phyloP scores from a whole-genome alignment of 2,888 invertebrate genomes.

The Rhingia campestris region DNA sequence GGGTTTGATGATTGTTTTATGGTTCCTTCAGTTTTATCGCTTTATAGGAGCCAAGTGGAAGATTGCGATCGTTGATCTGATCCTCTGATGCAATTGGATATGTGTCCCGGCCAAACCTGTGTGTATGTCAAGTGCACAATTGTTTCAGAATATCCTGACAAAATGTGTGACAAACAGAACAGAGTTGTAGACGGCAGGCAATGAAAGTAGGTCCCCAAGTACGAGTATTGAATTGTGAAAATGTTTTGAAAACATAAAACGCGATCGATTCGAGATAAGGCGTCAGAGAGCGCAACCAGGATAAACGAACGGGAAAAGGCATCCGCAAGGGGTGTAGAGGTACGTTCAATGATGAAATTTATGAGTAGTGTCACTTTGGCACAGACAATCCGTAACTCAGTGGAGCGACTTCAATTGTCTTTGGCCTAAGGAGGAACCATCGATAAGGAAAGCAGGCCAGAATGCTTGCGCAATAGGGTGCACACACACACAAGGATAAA shows the following conservation, averaged over 20 bases:
- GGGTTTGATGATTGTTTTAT: slow-evolving; percentile 48
- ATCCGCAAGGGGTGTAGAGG: slow-evolving; percentile 26
- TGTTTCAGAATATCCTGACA: slow-evolving; percentile 54
- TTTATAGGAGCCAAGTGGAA: slow-evolving; percentile 67
- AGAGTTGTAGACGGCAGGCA: slow-evolving; percentile 7
- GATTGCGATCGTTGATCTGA: slow-evolving; percentile 64
- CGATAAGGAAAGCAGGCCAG: background rate
- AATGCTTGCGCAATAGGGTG: slow-evolving; percentile 17
- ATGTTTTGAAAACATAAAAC: slow-evolving; percentile 69
- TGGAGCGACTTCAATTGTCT: slow-evolving; percentile 51
- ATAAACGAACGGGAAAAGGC: slow-evolving; percentile 37
- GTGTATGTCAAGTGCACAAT: slow-evolving; percentile 64
- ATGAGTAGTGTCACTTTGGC: slow-evolving; percentile 70
- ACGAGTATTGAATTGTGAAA: slow-evolving; percentile 5
- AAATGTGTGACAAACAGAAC: slow-evolving; percentile 60
- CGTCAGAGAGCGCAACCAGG: background rate
- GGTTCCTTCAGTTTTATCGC: slow-evolving; percentile 48
- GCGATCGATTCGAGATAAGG: slow-evolving; percentile 61
- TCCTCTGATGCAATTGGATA: slow-evolving; percentile 60
- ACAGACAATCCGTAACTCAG: slow-evolving; percentile 61
- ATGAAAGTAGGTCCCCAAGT: slow-evolving; percentile 12
- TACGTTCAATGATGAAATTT: slow-evolving; percentile 52
- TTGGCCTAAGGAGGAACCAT: slow-evolving; percentile 18
- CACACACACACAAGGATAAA: background rate
- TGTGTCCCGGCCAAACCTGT: slow-evolving; percentile 35